These are phyloP conservation scores for Apis laboriosa DNA, from an alignment of 1,140 invertebrate genomes.

Conservation along the genomic window DNA sequence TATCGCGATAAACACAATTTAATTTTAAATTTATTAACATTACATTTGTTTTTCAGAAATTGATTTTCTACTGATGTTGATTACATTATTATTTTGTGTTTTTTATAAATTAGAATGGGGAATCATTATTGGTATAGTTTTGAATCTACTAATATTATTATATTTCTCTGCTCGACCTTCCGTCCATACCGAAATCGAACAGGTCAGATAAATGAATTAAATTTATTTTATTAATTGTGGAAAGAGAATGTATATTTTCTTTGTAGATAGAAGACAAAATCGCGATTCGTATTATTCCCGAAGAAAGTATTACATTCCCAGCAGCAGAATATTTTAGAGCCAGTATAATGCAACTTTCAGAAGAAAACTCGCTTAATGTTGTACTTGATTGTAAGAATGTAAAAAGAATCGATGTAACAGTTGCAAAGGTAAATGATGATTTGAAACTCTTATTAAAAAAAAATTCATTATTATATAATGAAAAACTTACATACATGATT, in stretches of 20 bases:
- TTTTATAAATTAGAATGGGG: conserved; percentile 86
- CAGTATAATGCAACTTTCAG: conserved; percentile 75
- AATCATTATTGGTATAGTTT: conserved; percentile 85
- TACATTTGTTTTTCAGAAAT: conserved; percentile 79
- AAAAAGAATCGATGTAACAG: conserved; percentile 82
- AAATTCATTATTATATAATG: not conserved
- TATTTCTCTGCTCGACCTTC: conserved; percentile 84
- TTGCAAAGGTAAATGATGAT: conserved; percentile 80
- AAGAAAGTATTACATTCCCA: conserved; percentile 83
- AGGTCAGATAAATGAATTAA: conserved; percentile 54
- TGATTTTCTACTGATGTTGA: conserved; percentile 83
- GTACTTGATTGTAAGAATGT: conserved; percentile 83
- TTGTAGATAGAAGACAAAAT: conserved; percentile 57
- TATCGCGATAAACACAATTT: not conserved
- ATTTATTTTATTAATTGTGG: not conserved
- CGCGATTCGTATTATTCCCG: conserved; percentile 81
- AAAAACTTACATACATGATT: not conserved
- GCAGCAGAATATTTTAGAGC: conserved; percentile 83
- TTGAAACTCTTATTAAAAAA: not conserved
- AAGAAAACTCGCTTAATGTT: conserved; percentile 69
- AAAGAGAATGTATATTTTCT: not conserved
- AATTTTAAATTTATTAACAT: not conserved
- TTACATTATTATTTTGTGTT: conserved; percentile 83
- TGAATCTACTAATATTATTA: conserved; percentile 84
- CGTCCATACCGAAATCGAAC: conserved; percentile 74